Evolutionary conservation across 53 echinoderm and acorn worm genomes (phyloP).

Genomic region (Patiria pectinifera): DNA sequence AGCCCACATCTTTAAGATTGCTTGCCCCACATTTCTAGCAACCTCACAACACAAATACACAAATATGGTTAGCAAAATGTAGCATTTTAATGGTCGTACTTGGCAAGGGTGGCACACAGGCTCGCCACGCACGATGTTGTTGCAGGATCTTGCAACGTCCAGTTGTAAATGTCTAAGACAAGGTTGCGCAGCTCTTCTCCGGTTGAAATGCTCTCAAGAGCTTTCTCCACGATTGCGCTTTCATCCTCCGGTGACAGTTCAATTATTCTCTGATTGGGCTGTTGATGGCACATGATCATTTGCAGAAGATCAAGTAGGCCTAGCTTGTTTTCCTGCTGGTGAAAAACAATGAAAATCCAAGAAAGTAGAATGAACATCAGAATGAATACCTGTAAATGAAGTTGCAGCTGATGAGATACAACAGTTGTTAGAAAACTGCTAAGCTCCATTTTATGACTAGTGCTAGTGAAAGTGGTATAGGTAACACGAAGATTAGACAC

Average conservation of each 20-base stretch:
- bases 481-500: too few species aligned
- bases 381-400: too few species aligned
- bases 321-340: slow-evolving; percentile 5
- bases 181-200: slow-evolving; percentile 24
- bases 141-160: slow-evolving; percentile 34
- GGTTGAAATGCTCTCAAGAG: neutral
- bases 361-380: too few species aligned
- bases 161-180: slow-evolving; percentile 28
- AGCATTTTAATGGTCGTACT: neutral
- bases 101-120: slow-evolving; percentile 36
- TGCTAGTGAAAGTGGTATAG: too few species aligned
- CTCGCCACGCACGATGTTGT: slow-evolving; percentile 45
- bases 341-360: neutral
- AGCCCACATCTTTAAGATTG: too few species aligned
- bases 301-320: slow-evolving; percentile 29
- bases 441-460: too few species aligned
- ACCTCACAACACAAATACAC: neutral
- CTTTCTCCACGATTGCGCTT: slow-evolving; percentile 19
- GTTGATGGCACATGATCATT: slow-evolving; percentile 15
- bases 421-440: too few species aligned
- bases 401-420: too few species aligned
- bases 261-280: neutral
- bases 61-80: neutral
- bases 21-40: neutral
- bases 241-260: slow-evolving; percentile 42